Percentiles rank a stretch among this genome's conserved stretches.
Conservation (phyloP, 2,797 vertebrate species). For the Orestias chungarensis region DNA sequence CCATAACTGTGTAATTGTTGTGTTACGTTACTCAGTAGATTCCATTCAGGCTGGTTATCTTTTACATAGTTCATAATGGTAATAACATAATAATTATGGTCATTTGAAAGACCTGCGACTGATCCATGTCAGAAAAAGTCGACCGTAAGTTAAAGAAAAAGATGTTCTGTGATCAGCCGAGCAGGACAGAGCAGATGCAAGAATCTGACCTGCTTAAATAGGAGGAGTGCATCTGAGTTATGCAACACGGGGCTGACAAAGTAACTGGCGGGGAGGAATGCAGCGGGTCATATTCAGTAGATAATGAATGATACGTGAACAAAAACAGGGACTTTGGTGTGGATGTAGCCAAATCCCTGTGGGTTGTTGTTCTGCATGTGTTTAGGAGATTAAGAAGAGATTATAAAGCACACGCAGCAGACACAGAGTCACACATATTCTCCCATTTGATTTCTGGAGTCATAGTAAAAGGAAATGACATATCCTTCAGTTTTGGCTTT, state of each 20-base stretch:
- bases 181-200: constrained; percentile 33
- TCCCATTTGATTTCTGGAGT: not conserved
- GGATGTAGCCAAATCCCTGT: rapidly evolving
- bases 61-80: not conserved
- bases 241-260: constrained; percentile 53
- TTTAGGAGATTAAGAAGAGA: constrained; percentile 8
- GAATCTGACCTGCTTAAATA: constrained; percentile 54
- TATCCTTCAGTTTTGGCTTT: too few species aligned
- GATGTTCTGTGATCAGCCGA: constrained; percentile 28
- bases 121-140: not conserved
- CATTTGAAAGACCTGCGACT: not conserved
- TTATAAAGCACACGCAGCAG: not conserved
- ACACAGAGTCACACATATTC: not conserved
- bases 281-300: constrained; percentile 5
- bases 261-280: constrained; percentile 16
- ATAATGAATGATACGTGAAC: not conserved
- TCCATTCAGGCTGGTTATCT: too few species aligned
- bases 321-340: constrained; percentile 7
- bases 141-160: constrained; percentile 2
- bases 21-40: too few species aligned
- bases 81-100: not conserved
- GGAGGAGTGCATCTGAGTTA: constrained; percentile 34
- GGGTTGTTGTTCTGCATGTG: constrained; percentile 4
- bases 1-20: too few species aligned
- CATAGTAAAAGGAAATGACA: not conserved